Conservation (phyloP, 2,797 vertebrate species). For the Pipistrellus pygmaeus region DNA sequence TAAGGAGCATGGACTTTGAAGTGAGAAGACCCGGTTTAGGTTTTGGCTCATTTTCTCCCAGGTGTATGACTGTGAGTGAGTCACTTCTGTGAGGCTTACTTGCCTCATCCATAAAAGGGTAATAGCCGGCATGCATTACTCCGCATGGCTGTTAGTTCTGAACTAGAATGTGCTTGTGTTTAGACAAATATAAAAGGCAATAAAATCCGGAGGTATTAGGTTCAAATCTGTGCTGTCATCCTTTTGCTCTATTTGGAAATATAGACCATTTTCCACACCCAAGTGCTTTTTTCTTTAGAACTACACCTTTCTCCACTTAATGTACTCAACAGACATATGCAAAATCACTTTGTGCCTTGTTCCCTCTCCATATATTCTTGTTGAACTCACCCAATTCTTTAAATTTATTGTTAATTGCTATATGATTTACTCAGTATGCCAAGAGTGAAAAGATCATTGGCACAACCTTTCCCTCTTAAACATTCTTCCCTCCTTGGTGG, state of each 20-base stretch:
- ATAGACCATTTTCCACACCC: neutral
- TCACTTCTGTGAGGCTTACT: neutral
- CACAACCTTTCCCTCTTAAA: rapidly evolving
- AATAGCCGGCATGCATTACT: neutral
- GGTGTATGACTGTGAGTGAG: neutral
- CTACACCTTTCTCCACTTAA: neutral
- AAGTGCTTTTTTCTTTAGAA: neutral
- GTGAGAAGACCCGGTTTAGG: neutral
- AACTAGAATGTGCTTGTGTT: neutral
- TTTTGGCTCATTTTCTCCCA: neutral
- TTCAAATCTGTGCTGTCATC: neutral
- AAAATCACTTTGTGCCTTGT: neutral
- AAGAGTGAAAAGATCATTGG: neutral
- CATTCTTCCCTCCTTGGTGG: neutral
- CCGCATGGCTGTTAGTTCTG: neutral
- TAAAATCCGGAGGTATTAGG: neutral
- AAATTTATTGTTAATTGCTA: neutral
- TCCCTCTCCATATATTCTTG: neutral
- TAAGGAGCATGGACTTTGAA: neutral
- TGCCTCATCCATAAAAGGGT: neutral
- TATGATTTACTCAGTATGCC: neutral
- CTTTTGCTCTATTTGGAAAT: neutral
- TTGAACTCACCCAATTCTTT: neutral
- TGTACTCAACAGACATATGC: neutral
- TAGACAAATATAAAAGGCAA: neutral